These are phyloP conservation scores for Taphrorychus bicolor DNA, from an alignment of 2,888 invertebrate genomes.

Conservation along the genomic window DNA sequence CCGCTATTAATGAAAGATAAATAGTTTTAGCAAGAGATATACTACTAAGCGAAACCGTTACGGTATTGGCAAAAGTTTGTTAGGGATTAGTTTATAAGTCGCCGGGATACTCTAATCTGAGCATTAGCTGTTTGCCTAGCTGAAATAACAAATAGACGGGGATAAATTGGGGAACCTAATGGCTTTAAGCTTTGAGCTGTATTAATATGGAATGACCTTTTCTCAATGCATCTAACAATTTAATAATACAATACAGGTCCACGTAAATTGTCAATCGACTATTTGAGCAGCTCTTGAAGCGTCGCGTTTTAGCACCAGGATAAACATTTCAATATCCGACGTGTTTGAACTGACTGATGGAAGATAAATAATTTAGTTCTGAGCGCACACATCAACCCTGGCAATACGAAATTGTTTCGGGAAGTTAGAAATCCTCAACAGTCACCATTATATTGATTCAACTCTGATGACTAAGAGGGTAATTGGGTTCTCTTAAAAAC, in stretches of 20 bases:
- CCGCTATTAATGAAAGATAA: slow-evolving; percentile 4
- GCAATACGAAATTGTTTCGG: not conserved
- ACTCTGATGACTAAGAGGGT: not conserved
- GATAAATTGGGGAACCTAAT: not conserved
- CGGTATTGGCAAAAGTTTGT: slow-evolving; percentile 15
- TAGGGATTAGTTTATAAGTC: slow-evolving; percentile 11
- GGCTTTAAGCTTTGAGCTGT: no score
- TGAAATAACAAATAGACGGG: slow-evolving; percentile 6
- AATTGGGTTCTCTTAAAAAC: not conserved
- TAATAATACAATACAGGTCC: not conserved
- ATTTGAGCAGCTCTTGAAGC: not conserved
- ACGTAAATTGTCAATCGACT: not conserved
- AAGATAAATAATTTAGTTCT: slow-evolving; percentile 2
- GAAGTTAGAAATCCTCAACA: not conserved
- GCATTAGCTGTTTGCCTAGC: not conserved
- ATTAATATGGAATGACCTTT: not conserved
- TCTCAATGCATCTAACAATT: not conserved
- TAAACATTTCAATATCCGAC: not conserved
- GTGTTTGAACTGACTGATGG: not conserved
- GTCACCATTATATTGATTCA: not conserved
- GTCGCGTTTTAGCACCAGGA: not conserved
- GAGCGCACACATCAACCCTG: not conserved
- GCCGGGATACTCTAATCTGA: slow-evolving; percentile 1
- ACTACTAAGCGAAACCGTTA: slow-evolving; percentile 12
- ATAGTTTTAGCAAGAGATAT: not conserved